Evolutionary conservation across 2,888 invertebrate genomes (phyloP).

Genomic region (Penaeus monodon): DNA sequence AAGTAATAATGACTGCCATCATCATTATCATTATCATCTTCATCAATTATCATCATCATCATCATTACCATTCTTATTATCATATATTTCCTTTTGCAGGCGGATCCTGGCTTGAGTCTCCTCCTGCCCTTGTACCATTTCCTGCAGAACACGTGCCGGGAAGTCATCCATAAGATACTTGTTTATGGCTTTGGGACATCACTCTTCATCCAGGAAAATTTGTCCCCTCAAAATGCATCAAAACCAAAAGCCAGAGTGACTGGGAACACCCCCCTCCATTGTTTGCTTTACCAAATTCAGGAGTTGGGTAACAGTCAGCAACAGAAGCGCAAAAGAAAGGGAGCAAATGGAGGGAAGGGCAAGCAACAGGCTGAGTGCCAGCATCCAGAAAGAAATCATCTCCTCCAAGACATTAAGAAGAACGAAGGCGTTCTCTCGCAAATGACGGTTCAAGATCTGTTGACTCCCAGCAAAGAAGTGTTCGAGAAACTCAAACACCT

Average conservation of each 20-base stretch:
- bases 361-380: not conserved
- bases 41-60: too few species aligned
- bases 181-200: not conserved
- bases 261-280: not conserved
- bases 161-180: not conserved
- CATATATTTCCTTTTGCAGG: not conserved
- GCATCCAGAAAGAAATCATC: too few species aligned
- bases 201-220: not conserved
- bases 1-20: too few species aligned
- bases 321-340: not conserved
- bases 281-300: not conserved
- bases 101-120: slow-evolving; percentile 1
- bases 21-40: too few species aligned
- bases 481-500: not conserved
- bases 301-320: not conserved
- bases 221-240: not conserved
- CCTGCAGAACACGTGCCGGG: slow-evolving; percentile 8
- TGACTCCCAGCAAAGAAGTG: not conserved
- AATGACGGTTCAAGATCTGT: slow-evolving; percentile 17
- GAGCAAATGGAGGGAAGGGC: not conserved
- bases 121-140: slow-evolving; percentile 17
- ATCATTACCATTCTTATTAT: not conserved
- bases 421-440: not conserved
- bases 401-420: not conserved
- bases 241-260: not conserved